These are phyloP conservation scores for Aricia artaxerxes DNA, from an alignment of 2,888 invertebrate genomes.

Conservation along the genomic window DNA sequence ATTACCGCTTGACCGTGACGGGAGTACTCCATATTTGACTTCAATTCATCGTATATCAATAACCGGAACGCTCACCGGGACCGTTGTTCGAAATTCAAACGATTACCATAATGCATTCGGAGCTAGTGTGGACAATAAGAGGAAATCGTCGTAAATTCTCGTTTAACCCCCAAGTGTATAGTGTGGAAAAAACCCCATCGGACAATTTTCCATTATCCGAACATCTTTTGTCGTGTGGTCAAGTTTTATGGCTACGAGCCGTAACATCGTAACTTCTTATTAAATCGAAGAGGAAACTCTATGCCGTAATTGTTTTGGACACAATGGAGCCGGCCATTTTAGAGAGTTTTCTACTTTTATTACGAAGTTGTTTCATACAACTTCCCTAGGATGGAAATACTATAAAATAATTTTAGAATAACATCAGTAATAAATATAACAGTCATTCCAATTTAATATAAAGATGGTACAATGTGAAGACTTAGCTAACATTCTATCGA, in stretches of 20 bases:
- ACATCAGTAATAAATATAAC: neutral
- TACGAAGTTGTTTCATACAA: neutral
- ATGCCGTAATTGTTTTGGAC: constrained; percentile 75
- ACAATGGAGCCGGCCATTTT: constrained; percentile 50
- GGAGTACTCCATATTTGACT: neutral
- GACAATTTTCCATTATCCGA: constrained; percentile 76
- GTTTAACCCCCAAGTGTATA: constrained; percentile 57
- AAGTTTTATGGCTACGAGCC: constrained; percentile 66
- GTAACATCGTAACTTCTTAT: constrained; percentile 73
- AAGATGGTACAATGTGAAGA: neutral
- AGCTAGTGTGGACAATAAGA: constrained; percentile 49
- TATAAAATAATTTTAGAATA: neutral
- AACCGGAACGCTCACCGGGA: constrained; percentile 4
- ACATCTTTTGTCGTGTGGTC: constrained; percentile 69
- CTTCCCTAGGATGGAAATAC: neutral
- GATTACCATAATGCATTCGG: constrained; percentile 39
- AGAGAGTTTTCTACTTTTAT: constrained; percentile 39
- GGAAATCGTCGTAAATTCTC: constrained; percentile 59
- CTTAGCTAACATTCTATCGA: neutral
- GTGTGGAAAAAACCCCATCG: constrained; percentile 66
- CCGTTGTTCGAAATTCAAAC: constrained; percentile 28
- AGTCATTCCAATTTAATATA: neutral
- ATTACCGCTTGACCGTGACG: neutral
- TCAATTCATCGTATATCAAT: constrained; percentile 10
- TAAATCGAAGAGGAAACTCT: constrained; percentile 69